Base-by-base conservation (phyloP, 1,140 invertebrate species). In the Neodiprion pinetum region DNA sequence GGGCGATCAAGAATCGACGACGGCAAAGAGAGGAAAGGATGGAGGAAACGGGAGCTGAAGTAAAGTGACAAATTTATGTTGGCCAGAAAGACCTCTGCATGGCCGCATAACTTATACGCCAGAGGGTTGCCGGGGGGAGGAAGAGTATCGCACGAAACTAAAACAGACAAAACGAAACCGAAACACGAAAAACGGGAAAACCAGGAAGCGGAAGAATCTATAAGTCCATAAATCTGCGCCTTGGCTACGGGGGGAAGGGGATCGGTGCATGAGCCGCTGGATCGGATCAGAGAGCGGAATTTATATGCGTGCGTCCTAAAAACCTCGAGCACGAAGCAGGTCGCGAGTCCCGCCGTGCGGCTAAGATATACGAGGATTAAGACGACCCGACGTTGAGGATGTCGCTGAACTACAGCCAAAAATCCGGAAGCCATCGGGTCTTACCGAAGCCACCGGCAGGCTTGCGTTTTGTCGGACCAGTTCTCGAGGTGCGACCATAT, bases 191-290 rank as follows among this genome's bases (percentile, higher is more conserved):
- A 78, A 76, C 75, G 72, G 76, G 77, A 72, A 72, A 23, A 28
- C 70, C 14, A 47, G 70, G 12, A 61, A 74, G 72, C 53, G 78
- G 74, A 84, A 84, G 81, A 83, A 84, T 84, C 83, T 84, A 84
- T 84, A 84, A 84, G 82, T 82, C 80, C 79, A 84, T 84, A 84
- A 84, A 84, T 84, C 80, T 83, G 78, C 61, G 49, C 70, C 72
- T 72, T 48, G 74, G 75, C 66, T 68, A 47, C 17, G 70, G 79
- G 78, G 50, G 73, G 75, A 71, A 67, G 28, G n/a, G 70, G 75
- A 75, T 61, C 53, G 53, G 53, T 61, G n/a, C 9, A 61, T 61
- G 53, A 61, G 53, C 53, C 53, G 53, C 11, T 17, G n/a, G 53
- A 61, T 40, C 28, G 28, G 28, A 61, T 61, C 53, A 12, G 53